Evolutionary conservation across 2,888 invertebrate genomes (phyloP).

Genomic region (Lepidonotus clava): DNA sequence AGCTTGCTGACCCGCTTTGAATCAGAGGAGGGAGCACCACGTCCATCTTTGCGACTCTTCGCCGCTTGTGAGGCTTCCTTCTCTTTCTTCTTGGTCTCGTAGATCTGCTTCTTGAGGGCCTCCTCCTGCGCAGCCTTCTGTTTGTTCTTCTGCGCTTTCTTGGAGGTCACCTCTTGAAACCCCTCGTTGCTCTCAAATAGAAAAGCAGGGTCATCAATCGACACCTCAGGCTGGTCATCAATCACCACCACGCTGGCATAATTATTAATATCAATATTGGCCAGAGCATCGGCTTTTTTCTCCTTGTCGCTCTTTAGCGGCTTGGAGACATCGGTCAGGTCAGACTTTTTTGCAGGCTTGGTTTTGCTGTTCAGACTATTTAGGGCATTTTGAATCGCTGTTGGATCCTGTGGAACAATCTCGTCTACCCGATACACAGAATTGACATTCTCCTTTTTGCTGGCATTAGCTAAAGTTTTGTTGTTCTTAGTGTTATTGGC

Average conservation of each 20-base stretch:
- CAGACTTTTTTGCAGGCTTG: slow-evolving; percentile 70
- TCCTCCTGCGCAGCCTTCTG: slow-evolving; percentile 79
- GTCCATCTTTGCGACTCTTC: slow-evolving; percentile 56
- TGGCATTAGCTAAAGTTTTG: slow-evolving; percentile 67
- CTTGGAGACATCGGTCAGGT: slow-evolving; percentile 77
- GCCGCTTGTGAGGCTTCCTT: slow-evolving; percentile 63
- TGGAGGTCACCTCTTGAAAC: slow-evolving; percentile 92
- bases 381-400: slow-evolving; percentile 82
- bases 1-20: slow-evolving; percentile 84
- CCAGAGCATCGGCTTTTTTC: slow-evolving; percentile 81
- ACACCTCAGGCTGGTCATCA: slow-evolving; percentile 82
- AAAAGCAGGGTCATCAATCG: slow-evolving; percentile 81
- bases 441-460: slow-evolving; percentile 74
- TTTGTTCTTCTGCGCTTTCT: slow-evolving; percentile 83
- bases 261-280: slow-evolving; percentile 83
- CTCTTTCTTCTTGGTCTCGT: slow-evolving; percentile 64
- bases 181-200: slow-evolving; percentile 83
- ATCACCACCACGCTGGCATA: slow-evolving; percentile 83
- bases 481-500: slow-evolving; percentile 65
- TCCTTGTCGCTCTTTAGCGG: slow-evolving; percentile 78
- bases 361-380: slow-evolving; percentile 73
- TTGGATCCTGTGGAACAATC: slow-evolving; percentile 83
- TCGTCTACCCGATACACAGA: slow-evolving; percentile 83
- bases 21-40: slow-evolving; percentile 64
- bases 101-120: slow-evolving; percentile 78